Percentiles rank a stretch among this genome's conserved stretches.
These are phyloP conservation scores for Troilus luridus DNA, from an alignment of 2,888 invertebrate species.

Conservation along the genomic window DNA sequence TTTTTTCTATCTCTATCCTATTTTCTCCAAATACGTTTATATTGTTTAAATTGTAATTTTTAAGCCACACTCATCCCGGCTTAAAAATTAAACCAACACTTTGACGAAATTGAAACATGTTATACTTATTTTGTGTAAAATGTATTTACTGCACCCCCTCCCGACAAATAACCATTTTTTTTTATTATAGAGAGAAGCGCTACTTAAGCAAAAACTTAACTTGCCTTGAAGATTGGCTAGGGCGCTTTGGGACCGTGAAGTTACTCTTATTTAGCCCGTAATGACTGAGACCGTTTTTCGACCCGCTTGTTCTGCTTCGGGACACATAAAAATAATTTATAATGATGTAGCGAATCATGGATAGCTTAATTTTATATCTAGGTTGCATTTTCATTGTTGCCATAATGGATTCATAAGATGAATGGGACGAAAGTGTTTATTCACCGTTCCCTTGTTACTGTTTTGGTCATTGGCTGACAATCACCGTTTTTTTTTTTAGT, in stretches of 20 bases:
- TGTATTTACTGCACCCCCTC: too few relatives aligned
- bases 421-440: background rate
- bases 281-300: background rate
- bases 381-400: slow-evolving; percentile 11
- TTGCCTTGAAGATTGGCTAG: background rate
- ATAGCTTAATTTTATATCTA: background rate
- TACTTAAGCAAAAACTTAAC: background rate
- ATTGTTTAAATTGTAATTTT: too few relatives aligned
- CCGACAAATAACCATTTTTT: too few relatives aligned
- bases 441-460: background rate
- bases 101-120: too few relatives aligned
- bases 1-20: too few relatives aligned
- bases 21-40: too few relatives aligned
- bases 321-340: background rate
- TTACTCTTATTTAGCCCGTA: background rate
- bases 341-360: background rate
- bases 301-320: background rate
- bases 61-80: too few relatives aligned
- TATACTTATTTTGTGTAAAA: too few relatives aligned
- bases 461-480: background rate
- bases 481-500: background rate
- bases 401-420: background rate
- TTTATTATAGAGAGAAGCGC: too few relatives aligned
- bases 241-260: background rate
- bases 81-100: too few relatives aligned